Percentiles rank a stretch among this genome's conserved stretches.
phyloP scores from a whole-genome alignment of 2,113 vertebrate species.

The Asarcornis scutulata region DNA sequence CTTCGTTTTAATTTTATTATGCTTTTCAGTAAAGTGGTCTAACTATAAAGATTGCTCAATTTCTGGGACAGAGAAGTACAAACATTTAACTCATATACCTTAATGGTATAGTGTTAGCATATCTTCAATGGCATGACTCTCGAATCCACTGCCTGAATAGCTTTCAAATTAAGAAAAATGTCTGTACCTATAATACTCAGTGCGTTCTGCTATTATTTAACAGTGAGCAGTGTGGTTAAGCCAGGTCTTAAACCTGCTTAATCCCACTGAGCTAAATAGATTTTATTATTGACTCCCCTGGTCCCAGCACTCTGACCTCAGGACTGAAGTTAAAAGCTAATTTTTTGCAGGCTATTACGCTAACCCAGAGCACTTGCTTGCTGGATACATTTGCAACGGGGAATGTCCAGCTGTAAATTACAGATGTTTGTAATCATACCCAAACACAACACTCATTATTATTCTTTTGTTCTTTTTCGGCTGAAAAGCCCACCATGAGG shows the following conservation, averaged over 20 bases:
- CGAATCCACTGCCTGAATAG: background rate
- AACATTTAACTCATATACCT: constrained; percentile 26
- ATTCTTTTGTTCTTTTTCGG: constrained; percentile 63
- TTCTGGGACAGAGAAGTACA: background rate
- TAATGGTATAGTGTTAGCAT: background rate
- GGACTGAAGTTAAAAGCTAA: constrained; percentile 54
- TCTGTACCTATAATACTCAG: constrained; percentile 29
- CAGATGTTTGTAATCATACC: constrained; percentile 59
- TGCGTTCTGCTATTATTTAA: constrained; percentile 54
- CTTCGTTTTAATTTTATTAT: constrained; percentile 34
- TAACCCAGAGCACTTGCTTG: constrained; percentile 44
- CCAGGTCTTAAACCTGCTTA: constrained; percentile 56
- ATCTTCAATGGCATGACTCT: background rate
- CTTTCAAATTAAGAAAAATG: constrained; percentile 48
- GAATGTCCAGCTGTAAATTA: constrained; percentile 66
- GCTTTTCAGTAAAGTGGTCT: background rate
- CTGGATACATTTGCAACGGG: constrained; percentile 13
- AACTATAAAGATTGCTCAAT: background rate
- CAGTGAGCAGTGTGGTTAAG: constrained; percentile 45
- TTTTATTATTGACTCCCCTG: constrained; percentile 58
- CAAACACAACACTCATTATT: constrained; percentile 59
- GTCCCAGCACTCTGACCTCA: constrained; percentile 56
- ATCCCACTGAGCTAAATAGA: constrained; percentile 59
- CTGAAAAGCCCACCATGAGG: constrained; percentile 63
- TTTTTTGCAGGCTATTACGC: constrained; percentile 41